Evolutionary conservation across 2,113 vertebrate genomes (phyloP).

Genomic region (Notarius lentiginosus): DNA sequence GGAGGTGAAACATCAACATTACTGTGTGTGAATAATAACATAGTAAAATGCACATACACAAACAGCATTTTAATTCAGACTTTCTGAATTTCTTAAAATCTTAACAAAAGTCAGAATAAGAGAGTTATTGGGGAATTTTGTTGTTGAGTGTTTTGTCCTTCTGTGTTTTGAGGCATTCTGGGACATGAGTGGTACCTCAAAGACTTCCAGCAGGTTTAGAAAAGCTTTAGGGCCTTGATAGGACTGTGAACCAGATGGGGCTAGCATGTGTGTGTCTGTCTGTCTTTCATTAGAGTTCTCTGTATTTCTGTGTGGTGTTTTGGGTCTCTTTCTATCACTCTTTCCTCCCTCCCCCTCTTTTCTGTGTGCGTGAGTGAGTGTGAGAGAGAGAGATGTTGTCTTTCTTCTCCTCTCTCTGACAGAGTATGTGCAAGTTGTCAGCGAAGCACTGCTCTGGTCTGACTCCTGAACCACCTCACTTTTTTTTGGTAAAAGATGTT

Average conservation of each 20-base stretch:
- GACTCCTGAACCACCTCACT: too few relatives aligned
- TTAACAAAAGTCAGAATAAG: neutral
- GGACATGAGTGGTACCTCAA: slow-evolving; percentile 38
- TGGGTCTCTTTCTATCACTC: neutral
- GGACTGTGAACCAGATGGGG: slow-evolving; percentile 51
- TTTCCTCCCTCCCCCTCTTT: neutral
- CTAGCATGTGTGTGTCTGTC: slow-evolving; percentile 13
- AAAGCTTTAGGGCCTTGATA: slow-evolving; percentile 44
- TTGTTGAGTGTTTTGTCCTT: neutral
- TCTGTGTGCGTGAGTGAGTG: neutral
- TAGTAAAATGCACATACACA: rapidly evolving
- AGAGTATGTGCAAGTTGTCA: too few relatives aligned
- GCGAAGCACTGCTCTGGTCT: neutral
- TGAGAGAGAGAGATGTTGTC: too few relatives aligned
- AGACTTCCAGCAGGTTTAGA: slow-evolving; percentile 42
- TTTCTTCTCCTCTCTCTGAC: neutral
- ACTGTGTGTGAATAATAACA: neutral
- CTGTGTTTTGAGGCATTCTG: neutral
- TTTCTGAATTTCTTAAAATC: neutral
- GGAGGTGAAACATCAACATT: neutral
- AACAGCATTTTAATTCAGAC: neutral
- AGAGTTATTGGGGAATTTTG: neutral
- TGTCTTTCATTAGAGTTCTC: neutral
- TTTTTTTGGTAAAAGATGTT: neutral
- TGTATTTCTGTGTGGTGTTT: slow-evolving; percentile 2